Base-by-base conservation (phyloP, 2,888 invertebrate species). In the Cepaea hortensis region DNA sequence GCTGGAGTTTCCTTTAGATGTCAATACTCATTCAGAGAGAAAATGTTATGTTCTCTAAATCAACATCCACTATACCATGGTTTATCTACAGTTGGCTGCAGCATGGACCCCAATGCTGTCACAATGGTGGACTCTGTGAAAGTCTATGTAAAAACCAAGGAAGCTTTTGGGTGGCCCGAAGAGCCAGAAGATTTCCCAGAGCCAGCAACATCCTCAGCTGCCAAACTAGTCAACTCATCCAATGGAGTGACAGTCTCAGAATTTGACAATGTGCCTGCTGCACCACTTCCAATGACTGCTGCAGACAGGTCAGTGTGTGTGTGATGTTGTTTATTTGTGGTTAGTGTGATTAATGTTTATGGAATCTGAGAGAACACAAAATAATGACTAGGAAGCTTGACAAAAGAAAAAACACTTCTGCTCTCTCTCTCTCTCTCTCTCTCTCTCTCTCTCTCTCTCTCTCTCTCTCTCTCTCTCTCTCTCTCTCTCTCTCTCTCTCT, bases 81-180 rank as follows among this genome's bases (percentile, higher is more conserved):
- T 68, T 3, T 80, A 20, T 11, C 46, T 86, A 62, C 89, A 94
- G 94, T 95, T 91, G 95, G 95, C 75, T 93, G 94, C 3, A 95
- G 95, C 88, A 90, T 91, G 75, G 95, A 95, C 89, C 97, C 11
- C 96, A 97, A 92, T 65, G 97, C 97, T 76, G 97, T 98, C 7
- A 98, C 97, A 0, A 97, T 98, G 96, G 96, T 99, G 0, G 98
- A 99, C 94, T 97, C 97, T 80, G 96, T 99, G 48, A 98, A 98
- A 95, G 96, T 98, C 46, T 98, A 98, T 94, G 98, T 98, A 1
- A 98, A 98, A 95, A 97, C 97, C 1, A 99, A 99, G 94, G 98
- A 98, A 93, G 96, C 97, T 0, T 98, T 99, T 93, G 98, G 98
- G 75, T 99, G 98, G 99, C 98, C 98, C 0, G 98, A 99, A 94